A percentile compares a stretch with the other conserved stretches of the same genome.
Evolutionary conservation across 2,888 invertebrate species (phyloP).

Genomic region (Orgyia antiqua): DNA sequence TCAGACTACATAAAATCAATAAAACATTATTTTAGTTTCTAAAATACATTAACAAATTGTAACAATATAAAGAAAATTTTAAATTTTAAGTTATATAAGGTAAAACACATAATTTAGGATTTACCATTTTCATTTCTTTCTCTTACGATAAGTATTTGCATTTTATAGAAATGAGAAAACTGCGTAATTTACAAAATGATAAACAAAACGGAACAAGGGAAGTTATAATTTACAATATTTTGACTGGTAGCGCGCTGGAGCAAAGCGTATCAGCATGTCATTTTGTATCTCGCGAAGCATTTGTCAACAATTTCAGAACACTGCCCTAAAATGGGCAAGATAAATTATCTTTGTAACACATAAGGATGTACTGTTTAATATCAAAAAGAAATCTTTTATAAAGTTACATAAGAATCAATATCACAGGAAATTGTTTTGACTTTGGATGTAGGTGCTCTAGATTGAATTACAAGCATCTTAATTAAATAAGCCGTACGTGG

Average conservation of each 20-base stretch:
- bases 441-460: too few species aligned
- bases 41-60: too few species aligned
- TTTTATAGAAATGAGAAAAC: conserved; percentile 53
- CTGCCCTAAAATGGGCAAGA: conserved; percentile 7
- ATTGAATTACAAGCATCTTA: too few species aligned
- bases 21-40: too few species aligned
- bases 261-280: conserved; percentile 37
- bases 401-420: not conserved
- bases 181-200: conserved; percentile 59
- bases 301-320: conserved; percentile 41
- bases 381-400: not conserved
- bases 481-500: too few species aligned
- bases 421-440: too few species aligned
- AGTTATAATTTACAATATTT: conserved; percentile 53
- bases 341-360: conserved; percentile 8
- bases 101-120: too few species aligned
- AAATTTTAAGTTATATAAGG: too few species aligned
- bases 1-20: too few species aligned
- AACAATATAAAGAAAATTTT: too few species aligned
- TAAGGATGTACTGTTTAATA: conserved; percentile 5
- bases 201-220: conserved; percentile 53
- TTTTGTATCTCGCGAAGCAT: conserved; percentile 33
- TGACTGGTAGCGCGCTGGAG: conserved; percentile 23
- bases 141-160: conserved; percentile 53
- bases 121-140: conserved; percentile 56